Percentiles rank a stretch among this genome's conserved stretches.
These are phyloP conservation scores for Aporophyla nigra DNA, from an alignment of 2,888 invertebrate species.

Conservation along the genomic window DNA sequence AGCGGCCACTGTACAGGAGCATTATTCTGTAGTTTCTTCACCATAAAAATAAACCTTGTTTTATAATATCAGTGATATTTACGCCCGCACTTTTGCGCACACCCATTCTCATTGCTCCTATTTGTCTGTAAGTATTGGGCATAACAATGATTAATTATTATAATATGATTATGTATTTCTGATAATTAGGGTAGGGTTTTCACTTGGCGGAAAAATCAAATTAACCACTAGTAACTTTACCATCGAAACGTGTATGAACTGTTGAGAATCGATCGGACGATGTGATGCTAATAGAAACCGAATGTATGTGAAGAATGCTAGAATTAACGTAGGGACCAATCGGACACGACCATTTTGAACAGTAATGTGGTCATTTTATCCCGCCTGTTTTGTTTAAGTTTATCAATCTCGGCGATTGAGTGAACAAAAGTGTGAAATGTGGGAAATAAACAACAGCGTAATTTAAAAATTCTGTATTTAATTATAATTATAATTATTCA, in stretches of 20 bases:
- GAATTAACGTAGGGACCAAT: no score
- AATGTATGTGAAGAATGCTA: no score
- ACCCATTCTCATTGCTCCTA: constrained; percentile 2
- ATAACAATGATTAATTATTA: constrained; percentile 1
- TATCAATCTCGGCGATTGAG: background rate
- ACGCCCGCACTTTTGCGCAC: background rate
- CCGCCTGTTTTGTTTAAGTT: background rate
- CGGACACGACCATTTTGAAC: no score
- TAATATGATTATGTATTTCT: constrained; percentile 8
- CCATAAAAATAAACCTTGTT: background rate
- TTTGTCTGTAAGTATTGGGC: constrained; percentile 17
- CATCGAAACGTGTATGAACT: background rate
- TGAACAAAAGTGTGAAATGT: background rate
- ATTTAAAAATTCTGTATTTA: no score
- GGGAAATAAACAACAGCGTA: background rate
- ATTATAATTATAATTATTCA: no score
- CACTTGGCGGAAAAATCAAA: constrained; percentile 15
- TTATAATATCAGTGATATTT: constrained; percentile 1
- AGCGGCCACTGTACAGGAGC: background rate
- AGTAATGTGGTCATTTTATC: background rate
- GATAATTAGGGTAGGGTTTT: background rate
- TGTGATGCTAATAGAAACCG: background rate
- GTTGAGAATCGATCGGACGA: background rate
- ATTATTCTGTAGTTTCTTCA: constrained; percentile 4
- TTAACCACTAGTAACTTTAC: background rate